Percentiles rank a stretch among this genome's conserved stretches.
Conservation (phyloP, 2,113 vertebrate species). For the Reinhardtius hippoglossoides region DNA sequence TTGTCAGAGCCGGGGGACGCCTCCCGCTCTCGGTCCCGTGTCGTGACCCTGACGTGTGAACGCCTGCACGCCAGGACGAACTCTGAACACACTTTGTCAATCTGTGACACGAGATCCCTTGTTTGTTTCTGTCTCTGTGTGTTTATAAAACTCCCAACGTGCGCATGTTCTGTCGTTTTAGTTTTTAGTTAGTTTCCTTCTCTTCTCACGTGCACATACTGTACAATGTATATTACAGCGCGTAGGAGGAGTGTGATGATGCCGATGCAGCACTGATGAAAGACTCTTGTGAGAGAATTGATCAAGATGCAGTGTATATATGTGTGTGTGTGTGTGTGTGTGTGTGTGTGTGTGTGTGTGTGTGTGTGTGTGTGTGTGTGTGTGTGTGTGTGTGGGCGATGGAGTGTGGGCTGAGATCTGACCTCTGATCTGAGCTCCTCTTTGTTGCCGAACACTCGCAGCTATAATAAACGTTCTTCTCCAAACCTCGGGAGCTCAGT, state of each 20-base stretch:
- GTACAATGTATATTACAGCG: constrained; percentile 35
- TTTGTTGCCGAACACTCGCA: not conserved
- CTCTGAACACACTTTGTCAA: no score
- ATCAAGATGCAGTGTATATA: constrained; percentile 20
- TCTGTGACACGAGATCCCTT: not conserved
- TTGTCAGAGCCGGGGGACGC: constrained; percentile 8
- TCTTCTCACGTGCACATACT: not conserved
- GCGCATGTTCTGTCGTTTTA: constrained; percentile 2
- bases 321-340: constrained; percentile 23
- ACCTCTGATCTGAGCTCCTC: constrained; percentile 57
- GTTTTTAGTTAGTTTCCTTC: constrained; percentile 20
- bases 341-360: constrained; percentile 27
- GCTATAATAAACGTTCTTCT: not conserved
- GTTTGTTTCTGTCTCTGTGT: constrained; percentile 7
- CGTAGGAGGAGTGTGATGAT: constrained; percentile 53
- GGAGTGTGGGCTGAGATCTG: constrained; percentile 58
- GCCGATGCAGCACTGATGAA: constrained; percentile 37
- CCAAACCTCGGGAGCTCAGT: not conserved
- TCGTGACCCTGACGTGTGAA: constrained; percentile 32
- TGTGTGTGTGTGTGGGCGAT: constrained; percentile 45
- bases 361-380: constrained; percentile 37
- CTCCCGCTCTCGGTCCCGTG: not conserved
- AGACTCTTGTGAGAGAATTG: constrained; percentile 27
- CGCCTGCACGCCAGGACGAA: constrained; percentile 2
- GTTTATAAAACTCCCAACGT: no score